Percentiles rank a stretch among this genome's conserved stretches.
Evolutionary conservation across 2,113 vertebrate species (phyloP).

Genomic region (Hyperopisus bebe): DNA sequence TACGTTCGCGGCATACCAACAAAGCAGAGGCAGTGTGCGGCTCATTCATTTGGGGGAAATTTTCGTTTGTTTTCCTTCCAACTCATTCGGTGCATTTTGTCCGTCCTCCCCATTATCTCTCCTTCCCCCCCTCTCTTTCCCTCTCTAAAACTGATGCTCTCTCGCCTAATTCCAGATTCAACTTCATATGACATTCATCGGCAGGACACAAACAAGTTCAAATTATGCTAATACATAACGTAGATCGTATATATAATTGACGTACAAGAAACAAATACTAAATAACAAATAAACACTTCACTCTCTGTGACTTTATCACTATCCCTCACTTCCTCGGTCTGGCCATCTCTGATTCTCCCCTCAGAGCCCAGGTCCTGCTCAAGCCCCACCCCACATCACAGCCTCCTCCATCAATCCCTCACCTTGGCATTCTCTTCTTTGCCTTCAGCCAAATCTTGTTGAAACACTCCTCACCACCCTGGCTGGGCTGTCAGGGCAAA

Average conservation of each 20-base stretch:
- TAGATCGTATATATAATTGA: neutral
- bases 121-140: neutral
- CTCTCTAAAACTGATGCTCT: neutral
- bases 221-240: neutral
- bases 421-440: neutral
- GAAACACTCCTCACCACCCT: neutral
- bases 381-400: neutral
- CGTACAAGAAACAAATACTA: neutral
- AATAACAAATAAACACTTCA: neutral
- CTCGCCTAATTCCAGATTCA: neutral
- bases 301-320: constrained; percentile 19
- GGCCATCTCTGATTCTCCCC: constrained; percentile 1
- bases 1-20: neutral
- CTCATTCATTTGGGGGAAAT: neutral
- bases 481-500: neutral
- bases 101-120: neutral
- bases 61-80: neutral
- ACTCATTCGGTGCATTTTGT: constrained; percentile 15
- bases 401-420: neutral
- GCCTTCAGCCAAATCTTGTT: constrained; percentile 8
- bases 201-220: neutral
- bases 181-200: neutral
- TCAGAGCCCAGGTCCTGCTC: neutral
- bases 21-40: neutral
- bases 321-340: constrained; percentile 5